Evolutionary conservation across 2,113 vertebrate genomes (phyloP).

Genomic region (Caracal caracal): DNA sequence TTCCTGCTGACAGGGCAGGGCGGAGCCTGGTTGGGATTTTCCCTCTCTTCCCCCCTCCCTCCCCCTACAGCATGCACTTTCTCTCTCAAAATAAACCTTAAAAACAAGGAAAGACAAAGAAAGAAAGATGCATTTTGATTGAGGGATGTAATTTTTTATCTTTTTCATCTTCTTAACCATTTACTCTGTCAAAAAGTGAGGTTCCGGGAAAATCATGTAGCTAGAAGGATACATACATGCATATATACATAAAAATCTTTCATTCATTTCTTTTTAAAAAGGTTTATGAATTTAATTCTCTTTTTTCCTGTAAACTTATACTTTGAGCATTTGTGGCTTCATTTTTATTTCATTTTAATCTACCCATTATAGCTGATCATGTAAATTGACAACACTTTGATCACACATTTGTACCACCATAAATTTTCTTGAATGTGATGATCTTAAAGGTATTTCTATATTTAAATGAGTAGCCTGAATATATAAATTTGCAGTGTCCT

Average conservation of each 20-base stretch:
- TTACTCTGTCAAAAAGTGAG: background rate
- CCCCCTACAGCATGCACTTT: too few species aligned
- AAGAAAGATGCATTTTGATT: background rate
- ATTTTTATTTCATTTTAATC: background rate
- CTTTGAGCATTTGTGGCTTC: background rate
- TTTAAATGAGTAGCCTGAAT: background rate
- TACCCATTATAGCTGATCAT: background rate
- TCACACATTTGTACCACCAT: background rate
- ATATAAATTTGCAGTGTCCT: background rate
- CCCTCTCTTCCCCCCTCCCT: too few species aligned
- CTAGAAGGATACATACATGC: background rate
- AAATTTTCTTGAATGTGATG: constrained; percentile 26
- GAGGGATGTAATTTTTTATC: background rate
- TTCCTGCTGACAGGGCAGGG: too few species aligned
- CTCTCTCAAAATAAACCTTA: too few species aligned
- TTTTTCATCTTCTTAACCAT: background rate
- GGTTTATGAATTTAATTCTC: background rate
- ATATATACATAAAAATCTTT: background rate
- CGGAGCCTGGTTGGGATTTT: too few species aligned
- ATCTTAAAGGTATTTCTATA: background rate
- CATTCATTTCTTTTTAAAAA: background rate
- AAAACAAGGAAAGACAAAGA: constrained; percentile 17
- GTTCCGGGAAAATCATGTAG: background rate
- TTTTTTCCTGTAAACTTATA: background rate
- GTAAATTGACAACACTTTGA: background rate